Conservation (phyloP, 2,888 invertebrate genomes). For the Ichneumoninae sp. region DNA sequence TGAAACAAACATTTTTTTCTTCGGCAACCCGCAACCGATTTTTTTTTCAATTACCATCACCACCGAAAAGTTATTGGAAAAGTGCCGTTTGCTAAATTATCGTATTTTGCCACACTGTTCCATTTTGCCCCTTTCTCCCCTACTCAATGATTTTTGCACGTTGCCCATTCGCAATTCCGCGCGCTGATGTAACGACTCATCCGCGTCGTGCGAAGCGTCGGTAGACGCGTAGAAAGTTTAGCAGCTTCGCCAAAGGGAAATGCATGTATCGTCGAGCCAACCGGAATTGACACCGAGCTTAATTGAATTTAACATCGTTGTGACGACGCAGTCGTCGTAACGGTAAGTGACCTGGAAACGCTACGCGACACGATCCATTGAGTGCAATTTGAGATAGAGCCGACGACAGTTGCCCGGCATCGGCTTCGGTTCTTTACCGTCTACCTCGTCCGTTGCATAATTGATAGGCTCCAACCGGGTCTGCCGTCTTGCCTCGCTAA, state of each 20-base stretch:
- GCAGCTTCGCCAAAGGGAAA: not conserved
- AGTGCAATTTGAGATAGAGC: slow-evolving; percentile 34
- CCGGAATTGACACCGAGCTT: not conserved
- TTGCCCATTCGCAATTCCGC: too few relatives aligned
- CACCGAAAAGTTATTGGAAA: too few relatives aligned
- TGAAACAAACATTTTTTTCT: too few relatives aligned
- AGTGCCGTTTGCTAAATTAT: too few relatives aligned
- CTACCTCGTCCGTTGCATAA: not conserved
- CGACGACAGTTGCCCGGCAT: not conserved
- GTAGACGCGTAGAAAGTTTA: not conserved
- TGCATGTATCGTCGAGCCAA: not conserved
- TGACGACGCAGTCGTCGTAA: not conserved
- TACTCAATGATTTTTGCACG: too few relatives aligned
- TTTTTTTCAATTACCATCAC: too few relatives aligned
- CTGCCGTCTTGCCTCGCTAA: not conserved
- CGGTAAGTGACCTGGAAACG: slow-evolving; percentile 24
- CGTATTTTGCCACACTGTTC: too few relatives aligned
- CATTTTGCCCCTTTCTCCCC: too few relatives aligned
- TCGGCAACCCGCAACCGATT: too few relatives aligned
- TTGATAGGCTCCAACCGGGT: not conserved
- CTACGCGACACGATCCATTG: slow-evolving; percentile 30
- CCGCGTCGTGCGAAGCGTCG: too few relatives aligned
- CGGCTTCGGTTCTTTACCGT: slow-evolving; percentile 5
- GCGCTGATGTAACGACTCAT: too few relatives aligned
- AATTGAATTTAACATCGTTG: slow-evolving; percentile 4